Conservation (phyloP, 2,113 vertebrate species). For the Melanerpes aurifrons region DNA sequence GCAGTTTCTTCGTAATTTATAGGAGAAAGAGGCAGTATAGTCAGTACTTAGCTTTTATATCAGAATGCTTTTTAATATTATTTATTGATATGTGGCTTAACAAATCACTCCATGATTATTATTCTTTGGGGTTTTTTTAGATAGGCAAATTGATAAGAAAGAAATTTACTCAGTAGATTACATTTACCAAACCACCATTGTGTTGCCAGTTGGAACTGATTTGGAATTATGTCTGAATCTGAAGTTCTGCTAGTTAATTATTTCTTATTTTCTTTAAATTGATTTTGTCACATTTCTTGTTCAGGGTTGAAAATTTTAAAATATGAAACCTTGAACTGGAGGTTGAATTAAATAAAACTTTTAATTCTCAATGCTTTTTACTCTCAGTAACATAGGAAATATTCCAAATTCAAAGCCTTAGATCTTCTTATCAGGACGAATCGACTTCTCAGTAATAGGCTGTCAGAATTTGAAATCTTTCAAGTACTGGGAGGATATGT, state of each 20-base stretch:
- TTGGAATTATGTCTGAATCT: neutral
- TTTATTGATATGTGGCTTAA: neutral
- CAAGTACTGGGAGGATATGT: neutral
- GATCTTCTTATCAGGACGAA: neutral
- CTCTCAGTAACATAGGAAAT: neutral
- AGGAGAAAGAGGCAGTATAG: neutral
- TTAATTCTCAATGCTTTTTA: neutral
- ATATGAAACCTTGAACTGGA: neutral
- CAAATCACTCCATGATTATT: neutral
- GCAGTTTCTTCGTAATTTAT: neutral
- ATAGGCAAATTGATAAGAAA: neutral
- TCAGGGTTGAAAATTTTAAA: neutral
- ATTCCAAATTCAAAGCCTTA: neutral
- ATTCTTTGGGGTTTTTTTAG: neutral
- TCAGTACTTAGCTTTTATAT: neutral
- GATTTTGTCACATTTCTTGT: neutral
- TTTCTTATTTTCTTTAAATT: neutral
- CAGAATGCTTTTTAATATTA: neutral
- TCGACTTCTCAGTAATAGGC: neutral
- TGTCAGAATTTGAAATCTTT: neutral
- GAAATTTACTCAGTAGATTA: neutral
- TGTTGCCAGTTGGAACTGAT: neutral
- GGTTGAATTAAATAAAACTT: neutral
- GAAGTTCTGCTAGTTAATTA: neutral
- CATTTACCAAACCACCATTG: neutral